Conservation (phyloP, 1,140 invertebrate genomes). For the Drosophila parvula region DNA sequence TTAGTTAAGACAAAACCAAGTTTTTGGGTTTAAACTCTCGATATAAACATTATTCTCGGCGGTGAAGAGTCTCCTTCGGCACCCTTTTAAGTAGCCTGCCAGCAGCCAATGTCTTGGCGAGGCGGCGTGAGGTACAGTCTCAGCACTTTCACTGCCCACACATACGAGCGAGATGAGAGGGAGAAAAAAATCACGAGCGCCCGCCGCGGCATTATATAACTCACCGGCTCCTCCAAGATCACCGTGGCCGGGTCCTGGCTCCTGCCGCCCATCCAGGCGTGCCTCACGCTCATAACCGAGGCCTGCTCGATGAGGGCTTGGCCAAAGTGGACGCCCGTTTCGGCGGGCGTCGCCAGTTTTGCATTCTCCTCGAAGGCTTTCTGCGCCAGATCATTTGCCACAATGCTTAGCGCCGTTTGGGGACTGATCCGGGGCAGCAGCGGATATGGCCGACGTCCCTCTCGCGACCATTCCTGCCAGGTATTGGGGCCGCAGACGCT, state of each 20-base stretch:
- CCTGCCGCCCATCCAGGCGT: slow-evolving; percentile 34
- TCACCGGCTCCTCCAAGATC: slow-evolving; percentile 79
- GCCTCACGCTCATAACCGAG: slow-evolving; percentile 44
- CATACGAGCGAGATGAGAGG: slow-evolving; percentile 24
- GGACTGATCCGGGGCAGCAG: slow-evolving; percentile 92
- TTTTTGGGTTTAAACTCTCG: background rate
- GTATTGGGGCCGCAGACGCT: slow-evolving; percentile 93
- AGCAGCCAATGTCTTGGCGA: background rate
- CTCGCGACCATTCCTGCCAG: slow-evolving; percentile 92
- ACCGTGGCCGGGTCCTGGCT: slow-evolving; percentile 47
- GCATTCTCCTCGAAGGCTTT: slow-evolving; percentile 85
- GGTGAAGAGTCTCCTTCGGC: no score
- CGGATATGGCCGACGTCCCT: slow-evolving; percentile 92
- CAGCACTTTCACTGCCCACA: slow-evolving; percentile 70
- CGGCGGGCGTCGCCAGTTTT: slow-evolving; percentile 82
- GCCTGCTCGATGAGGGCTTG: slow-evolving; percentile 62
- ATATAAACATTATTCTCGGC: background rate
- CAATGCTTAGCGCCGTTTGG: slow-evolving; percentile 92
- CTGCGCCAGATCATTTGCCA: slow-evolving; percentile 89
- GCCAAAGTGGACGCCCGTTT: slow-evolving; percentile 62
- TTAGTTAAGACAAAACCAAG: background rate
- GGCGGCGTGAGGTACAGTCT: slow-evolving; percentile 61
- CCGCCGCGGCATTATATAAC: slow-evolving; percentile 67
- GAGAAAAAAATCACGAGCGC: background rate
- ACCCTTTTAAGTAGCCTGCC: background rate